Evolutionary conservation across 2,888 invertebrate species (phyloP).

Genomic region (Ectemnius lituratus): DNA sequence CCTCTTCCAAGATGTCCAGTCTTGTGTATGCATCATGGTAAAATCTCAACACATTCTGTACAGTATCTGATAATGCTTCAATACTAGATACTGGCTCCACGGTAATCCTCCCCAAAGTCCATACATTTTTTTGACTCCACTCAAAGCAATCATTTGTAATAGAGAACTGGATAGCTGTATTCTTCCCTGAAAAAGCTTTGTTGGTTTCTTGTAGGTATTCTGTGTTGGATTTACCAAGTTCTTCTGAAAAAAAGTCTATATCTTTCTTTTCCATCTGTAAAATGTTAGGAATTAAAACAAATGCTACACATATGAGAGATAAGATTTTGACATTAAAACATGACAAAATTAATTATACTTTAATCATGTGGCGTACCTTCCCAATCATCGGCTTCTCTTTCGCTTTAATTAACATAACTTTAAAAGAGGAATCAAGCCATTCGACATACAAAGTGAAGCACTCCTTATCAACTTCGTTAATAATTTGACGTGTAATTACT

Average conservation of each 20-base stretch:
- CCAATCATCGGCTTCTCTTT: slow-evolving; percentile 44
- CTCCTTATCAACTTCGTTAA: slow-evolving; percentile 48
- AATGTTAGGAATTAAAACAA: background rate
- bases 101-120: slow-evolving; percentile 59
- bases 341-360: background rate
- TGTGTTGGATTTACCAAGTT: slow-evolving; percentile 44
- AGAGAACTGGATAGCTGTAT: slow-evolving; percentile 54
- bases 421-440: slow-evolving; percentile 50
- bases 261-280: slow-evolving; percentile 47
- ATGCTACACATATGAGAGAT: background rate
- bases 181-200: slow-evolving; percentile 56
- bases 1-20: slow-evolving; percentile 22
- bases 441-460: slow-evolving; percentile 45
- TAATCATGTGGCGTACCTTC: slow-evolving; percentile 45
- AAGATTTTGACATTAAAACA: background rate
- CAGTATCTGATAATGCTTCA: slow-evolving; percentile 41
- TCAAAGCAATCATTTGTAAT: slow-evolving; percentile 45
- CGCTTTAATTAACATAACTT: slow-evolving; percentile 46
- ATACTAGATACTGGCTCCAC: slow-evolving; percentile 49
- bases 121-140: slow-evolving; percentile 66
- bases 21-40: slow-evolving; percentile 36
- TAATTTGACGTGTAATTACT: slow-evolving; percentile 35
- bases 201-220: slow-evolving; percentile 49
- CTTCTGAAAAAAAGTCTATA: slow-evolving; percentile 38
- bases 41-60: slow-evolving; percentile 43